phyloP scores from a whole-genome alignment of 2,888 invertebrate species.

The Xestia sexstrigata region DNA sequence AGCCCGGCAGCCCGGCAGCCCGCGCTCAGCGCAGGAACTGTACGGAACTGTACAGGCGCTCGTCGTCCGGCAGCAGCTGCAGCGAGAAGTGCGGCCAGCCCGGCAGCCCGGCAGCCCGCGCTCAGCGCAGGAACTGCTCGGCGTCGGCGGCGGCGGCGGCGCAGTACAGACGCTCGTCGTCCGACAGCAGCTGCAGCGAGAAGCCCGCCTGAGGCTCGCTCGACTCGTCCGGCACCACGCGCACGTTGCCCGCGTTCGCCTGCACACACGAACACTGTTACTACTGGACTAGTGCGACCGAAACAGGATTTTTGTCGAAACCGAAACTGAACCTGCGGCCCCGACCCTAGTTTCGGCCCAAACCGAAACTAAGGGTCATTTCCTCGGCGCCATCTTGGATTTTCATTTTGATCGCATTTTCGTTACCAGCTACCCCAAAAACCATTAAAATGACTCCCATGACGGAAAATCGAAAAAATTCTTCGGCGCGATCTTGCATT shows the following conservation, averaged over 20 bases:
- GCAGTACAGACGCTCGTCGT: conserved; percentile 72
- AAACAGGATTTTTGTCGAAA: not conserved
- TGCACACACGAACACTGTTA: conserved; percentile 16
- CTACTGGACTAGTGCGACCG: not conserved
- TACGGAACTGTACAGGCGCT: conserved; percentile 65
- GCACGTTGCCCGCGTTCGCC: conserved; percentile 61
- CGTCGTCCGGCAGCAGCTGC: conserved; percentile 57
- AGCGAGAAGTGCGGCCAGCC: no score
- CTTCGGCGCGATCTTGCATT: no score
- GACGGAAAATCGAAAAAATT: no score
- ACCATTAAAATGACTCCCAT: no score
- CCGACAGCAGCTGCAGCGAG: conserved; percentile 74
- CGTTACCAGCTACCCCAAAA: no score
- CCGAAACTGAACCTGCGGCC: no score
- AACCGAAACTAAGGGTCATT: no score
- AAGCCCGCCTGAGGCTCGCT: conserved; percentile 58
- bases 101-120: not conserved
- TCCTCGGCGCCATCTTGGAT: no score
- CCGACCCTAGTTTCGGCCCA: no score
- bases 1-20: no score
- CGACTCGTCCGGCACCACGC: conserved; percentile 44
- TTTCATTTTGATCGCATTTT: no score
- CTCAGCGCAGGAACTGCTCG: conserved; percentile 12
- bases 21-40: not conserved
- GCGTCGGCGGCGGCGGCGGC: conserved; percentile 61